Percentiles rank a stretch among this genome's conserved stretches.
These are phyloP conservation scores for Heterotilapia buettikoferi DNA, from an alignment of 2,113 vertebrate genomes.

Conservation along the genomic window DNA sequence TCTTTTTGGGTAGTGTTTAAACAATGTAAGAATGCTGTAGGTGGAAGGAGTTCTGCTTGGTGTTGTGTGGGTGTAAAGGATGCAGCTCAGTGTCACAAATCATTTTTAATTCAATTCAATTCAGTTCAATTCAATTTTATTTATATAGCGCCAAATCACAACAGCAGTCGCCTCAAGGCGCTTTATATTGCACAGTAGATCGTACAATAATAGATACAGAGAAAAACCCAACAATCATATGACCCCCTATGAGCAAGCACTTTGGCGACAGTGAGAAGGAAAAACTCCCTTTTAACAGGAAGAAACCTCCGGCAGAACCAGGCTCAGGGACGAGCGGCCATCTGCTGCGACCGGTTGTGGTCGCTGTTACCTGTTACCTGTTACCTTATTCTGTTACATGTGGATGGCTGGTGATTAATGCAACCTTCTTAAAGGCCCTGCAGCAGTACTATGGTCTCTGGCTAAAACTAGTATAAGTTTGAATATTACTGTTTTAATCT, in stretches of 20 bases:
- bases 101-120: neutral
- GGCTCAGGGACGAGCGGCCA: neutral
- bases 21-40: neutral
- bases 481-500: neutral
- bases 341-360: neutral
- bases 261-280: neutral
- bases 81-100: constrained; percentile 1
- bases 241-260: neutral
- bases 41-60: constrained; percentile 9
- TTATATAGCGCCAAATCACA: neutral
- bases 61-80: constrained; percentile 22
- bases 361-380: neutral
- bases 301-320: neutral
- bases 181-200: neutral
- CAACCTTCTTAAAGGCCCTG: neutral
- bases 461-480: neutral
- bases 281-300: neutral
- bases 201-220: neutral
- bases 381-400: neutral
- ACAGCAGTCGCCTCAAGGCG: neutral
- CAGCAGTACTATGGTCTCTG: neutral
- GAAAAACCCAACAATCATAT: neutral
- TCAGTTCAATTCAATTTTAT: neutral
- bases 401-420: neutral
- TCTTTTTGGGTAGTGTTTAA: neutral